Base-by-base conservation (phyloP, 92 coral and sea anemone species). In the Zoanthus sansibaricus region DNA sequence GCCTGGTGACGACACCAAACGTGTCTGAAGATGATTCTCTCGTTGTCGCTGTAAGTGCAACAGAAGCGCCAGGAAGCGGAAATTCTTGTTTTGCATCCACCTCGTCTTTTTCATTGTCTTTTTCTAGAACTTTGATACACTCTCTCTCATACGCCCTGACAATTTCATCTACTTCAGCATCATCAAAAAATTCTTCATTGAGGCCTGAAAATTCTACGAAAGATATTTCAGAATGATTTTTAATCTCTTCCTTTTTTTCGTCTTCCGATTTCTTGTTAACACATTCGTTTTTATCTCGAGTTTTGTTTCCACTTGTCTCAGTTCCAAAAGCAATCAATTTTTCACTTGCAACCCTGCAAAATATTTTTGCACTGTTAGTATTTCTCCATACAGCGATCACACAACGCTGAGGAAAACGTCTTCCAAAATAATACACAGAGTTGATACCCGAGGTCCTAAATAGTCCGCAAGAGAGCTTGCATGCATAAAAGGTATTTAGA, bases 121-220 rank as follows among this genome's bases (percentile, higher is more conserved):
- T 21, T 37, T 73, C 71, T 25, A 31, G 18, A 15, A 90, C 74
- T 77, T 82, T 87, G 59, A 84, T 78, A 88, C 89, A 92, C 33
- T 88, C 86, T 46, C 30, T 68, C 54, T 88, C 86, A 37, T 92
- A 87, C 15, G 93, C 98, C 49, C 79, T 62, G 71, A 94, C 79
- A 47, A 94, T 94, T 79, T 86, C 90, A 71, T 94, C 98, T 67
- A 37, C 42, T 37, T 37, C 42, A 37, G 93, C 72, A 49, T 83
- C 93, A 77, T 92, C 91, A 18, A 90, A 91, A 67, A 86, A 71
- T 47, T 73, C 79, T 69, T 87, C 85, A 10, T 72, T 92, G 12
- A 92, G 86, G 61, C 89, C 83, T 0, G 47, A 59, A 56, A 14
- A 37, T 31, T 18, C 66, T 2, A 14, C 5, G 32, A 42, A 55